phyloP scores from a whole-genome alignment of 1,140 invertebrate species.

The Meloidogyne chitwoodi region DNA sequence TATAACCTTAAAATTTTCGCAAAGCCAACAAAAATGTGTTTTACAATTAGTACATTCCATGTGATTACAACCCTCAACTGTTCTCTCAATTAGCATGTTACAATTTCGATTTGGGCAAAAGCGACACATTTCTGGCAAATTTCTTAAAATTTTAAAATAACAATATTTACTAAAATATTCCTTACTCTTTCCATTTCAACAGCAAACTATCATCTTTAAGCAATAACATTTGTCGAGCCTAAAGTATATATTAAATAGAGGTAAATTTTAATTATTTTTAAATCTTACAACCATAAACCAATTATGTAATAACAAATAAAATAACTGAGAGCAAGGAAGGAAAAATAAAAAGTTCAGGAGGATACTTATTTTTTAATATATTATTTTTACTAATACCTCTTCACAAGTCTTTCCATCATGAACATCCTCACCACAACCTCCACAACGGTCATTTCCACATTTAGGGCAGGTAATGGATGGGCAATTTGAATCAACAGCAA shows the following conservation, averaged over 20 bases:
- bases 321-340: no score
- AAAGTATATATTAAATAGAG: background rate
- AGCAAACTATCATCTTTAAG: background rate
- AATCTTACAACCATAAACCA: no score
- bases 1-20: background rate
- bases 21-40: background rate
- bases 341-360: no score
- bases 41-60: background rate
- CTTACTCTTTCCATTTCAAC: background rate
- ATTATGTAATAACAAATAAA: no score
- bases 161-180: background rate
- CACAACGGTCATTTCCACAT: background rate
- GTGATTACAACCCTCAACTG: background rate
- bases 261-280: no score
- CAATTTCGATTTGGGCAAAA: background rate
- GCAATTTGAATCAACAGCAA: background rate
- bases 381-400: background rate
- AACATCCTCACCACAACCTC: background rate
- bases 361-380: no score
- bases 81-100: background rate
- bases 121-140: background rate
- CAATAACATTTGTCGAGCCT: background rate
- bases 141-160: background rate
- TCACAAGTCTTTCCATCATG: background rate
- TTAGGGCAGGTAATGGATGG: background rate